Percentiles rank a stretch among this genome's conserved stretches.
phyloP scores from a whole-genome alignment of 2,113 vertebrate genomes.

The Hystrix brachyura region DNA sequence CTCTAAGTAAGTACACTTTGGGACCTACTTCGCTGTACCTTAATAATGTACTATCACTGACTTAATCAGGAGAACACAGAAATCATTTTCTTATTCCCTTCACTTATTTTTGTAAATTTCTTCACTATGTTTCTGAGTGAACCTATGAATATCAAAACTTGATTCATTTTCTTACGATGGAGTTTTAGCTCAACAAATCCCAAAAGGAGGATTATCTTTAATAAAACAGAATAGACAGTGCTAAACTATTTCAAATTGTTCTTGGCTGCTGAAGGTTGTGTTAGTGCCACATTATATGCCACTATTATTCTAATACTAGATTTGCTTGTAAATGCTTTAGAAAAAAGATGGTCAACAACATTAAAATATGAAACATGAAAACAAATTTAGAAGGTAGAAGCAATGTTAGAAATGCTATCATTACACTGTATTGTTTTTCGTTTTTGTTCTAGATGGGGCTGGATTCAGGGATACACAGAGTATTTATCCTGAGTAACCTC shows the following conservation, averaged over 20 bases:
- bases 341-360: constrained; percentile 49
- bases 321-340: not conserved
- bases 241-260: not conserved
- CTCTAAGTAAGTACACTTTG: not conserved
- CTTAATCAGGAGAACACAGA: not conserved
- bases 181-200: not conserved
- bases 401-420: not conserved
- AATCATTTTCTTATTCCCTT: not conserved
- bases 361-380: not conserved
- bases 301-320: not conserved
- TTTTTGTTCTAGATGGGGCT: not conserved
- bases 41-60: not conserved
- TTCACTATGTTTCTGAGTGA: not conserved
- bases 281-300: not conserved
- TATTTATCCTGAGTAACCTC: not conserved
- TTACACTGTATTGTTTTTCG: not conserved
- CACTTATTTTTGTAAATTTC: not conserved
- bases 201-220: not conserved
- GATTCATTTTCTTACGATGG: not conserved
- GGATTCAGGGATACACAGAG: not conserved
- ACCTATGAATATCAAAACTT: not conserved
- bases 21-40: not conserved
- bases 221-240: not conserved
- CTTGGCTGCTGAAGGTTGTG: not conserved
- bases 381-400: not conserved